Conservation (phyloP, 2,113 vertebrate species). For the Desmodus rotundus region DNA sequence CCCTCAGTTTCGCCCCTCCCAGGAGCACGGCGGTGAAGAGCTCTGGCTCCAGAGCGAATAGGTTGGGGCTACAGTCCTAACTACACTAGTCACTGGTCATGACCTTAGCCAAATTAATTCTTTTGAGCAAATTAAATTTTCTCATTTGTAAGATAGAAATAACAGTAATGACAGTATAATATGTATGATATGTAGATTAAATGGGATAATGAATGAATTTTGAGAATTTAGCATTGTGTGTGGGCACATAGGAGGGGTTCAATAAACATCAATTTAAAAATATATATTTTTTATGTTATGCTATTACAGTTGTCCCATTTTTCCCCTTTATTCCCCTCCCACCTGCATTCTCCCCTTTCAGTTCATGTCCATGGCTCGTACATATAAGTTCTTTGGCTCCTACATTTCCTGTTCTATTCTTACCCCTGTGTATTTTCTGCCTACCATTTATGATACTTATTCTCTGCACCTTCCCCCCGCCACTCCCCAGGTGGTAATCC, state of each 20-base stretch:
- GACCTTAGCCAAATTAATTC: background rate
- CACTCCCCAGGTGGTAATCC: no score
- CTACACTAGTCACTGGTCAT: background rate
- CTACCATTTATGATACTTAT: no score
- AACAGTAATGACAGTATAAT: background rate
- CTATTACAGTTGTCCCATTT: no score
- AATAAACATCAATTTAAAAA: background rate
- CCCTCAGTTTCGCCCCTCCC: background rate
- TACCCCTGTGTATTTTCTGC: no score
- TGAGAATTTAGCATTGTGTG: background rate
- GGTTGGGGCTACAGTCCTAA: background rate
- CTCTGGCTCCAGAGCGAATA: background rate
- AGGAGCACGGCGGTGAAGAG: background rate
- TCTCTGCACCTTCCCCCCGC: no score
- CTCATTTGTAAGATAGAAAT: background rate
- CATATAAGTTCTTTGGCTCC: no score
- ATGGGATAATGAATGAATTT: background rate
- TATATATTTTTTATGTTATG: no score
- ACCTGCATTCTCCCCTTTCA: no score
- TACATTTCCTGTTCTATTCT: no score
- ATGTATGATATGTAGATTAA: background rate
- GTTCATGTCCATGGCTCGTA: no score
- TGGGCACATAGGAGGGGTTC: background rate
- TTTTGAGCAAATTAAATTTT: background rate
- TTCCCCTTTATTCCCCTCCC: no score